Conservation (phyloP, 2,888 invertebrate species). For the Scelioninae gen. 2 region DNA sequence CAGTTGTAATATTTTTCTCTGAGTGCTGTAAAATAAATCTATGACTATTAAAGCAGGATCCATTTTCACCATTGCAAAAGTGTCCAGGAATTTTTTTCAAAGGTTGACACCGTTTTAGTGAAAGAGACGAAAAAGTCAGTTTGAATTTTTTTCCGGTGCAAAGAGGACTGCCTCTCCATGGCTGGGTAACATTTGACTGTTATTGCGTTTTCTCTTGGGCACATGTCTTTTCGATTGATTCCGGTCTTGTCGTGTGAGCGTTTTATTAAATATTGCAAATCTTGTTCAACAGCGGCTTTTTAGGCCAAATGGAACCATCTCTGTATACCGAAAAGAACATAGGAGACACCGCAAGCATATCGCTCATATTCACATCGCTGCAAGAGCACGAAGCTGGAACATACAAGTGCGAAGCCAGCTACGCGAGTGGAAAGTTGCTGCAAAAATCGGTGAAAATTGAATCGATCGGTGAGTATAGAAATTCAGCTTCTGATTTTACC, state of each 20-base stretch:
- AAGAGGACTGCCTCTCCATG: neutral
- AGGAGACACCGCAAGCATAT: conserved; percentile 81
- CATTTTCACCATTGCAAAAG: too few species aligned
- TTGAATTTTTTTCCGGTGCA: conserved; percentile 22
- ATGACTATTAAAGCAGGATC: too few species aligned
- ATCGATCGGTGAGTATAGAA: conserved; percentile 80
- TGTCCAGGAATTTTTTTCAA: too few species aligned
- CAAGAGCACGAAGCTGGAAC: conserved; percentile 86
- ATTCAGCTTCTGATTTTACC: too few species aligned
- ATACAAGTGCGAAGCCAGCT: conserved; percentile 89
- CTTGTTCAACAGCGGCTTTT: conserved; percentile 38
- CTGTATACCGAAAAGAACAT: conserved; percentile 81
- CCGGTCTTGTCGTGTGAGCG: conserved; percentile 15
- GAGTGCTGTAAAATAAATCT: too few species aligned
- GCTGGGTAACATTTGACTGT: conserved; percentile 22
- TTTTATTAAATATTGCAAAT: conserved; percentile 33
- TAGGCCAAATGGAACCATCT: conserved; percentile 77
- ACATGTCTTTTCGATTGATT: conserved; percentile 33
- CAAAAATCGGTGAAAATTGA: conserved; percentile 82
- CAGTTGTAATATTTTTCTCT: too few species aligned
- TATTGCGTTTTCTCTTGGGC: conserved; percentile 43
- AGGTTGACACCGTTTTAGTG: too few species aligned
- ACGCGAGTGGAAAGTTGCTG: conserved; percentile 82
- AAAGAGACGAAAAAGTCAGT: too few species aligned
- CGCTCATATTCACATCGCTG: conserved; percentile 85